phyloP scores from a whole-genome alignment of 2,113 vertebrate genomes.

The Boulengeromyrus knoepffleri region DNA sequence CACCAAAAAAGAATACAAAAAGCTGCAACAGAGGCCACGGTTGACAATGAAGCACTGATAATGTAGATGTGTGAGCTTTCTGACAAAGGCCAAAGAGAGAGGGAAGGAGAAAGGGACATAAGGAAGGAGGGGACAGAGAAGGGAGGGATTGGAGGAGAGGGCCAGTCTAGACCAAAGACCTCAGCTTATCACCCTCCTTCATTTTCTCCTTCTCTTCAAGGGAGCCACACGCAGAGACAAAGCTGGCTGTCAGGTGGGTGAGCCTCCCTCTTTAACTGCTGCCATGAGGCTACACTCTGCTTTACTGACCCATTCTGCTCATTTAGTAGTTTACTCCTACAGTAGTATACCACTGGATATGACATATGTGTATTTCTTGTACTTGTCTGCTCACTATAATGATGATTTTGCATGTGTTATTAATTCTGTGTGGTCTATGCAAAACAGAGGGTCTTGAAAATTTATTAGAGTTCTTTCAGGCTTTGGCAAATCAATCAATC shows the following conservation, averaged over 20 bases:
- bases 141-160: constrained; percentile 43
- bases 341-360: neutral
- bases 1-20: neutral
- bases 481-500: neutral
- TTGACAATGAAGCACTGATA: neutral
- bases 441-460: neutral
- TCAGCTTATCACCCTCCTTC: constrained; percentile 40
- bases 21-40: neutral
- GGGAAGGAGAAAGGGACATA: constrained; percentile 34
- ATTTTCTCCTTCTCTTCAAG: constrained; percentile 36
- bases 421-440: neutral
- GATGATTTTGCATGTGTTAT: neutral
- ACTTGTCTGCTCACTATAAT: neutral
- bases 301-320: neutral
- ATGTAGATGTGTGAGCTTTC: constrained; percentile 9
- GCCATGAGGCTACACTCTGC: neutral
- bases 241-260: constrained; percentile 54
- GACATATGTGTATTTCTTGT: neutral
- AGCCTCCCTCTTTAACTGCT: neutral
- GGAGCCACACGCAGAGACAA: constrained; percentile 25
- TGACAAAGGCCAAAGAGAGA: constrained; percentile 42
- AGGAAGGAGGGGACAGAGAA: constrained; percentile 47
- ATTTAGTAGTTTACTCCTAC: neutral
- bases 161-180: constrained; percentile 42
- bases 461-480: neutral